Conservation (phyloP, 2,113 vertebrate species). For the Labeo catla region DNA sequence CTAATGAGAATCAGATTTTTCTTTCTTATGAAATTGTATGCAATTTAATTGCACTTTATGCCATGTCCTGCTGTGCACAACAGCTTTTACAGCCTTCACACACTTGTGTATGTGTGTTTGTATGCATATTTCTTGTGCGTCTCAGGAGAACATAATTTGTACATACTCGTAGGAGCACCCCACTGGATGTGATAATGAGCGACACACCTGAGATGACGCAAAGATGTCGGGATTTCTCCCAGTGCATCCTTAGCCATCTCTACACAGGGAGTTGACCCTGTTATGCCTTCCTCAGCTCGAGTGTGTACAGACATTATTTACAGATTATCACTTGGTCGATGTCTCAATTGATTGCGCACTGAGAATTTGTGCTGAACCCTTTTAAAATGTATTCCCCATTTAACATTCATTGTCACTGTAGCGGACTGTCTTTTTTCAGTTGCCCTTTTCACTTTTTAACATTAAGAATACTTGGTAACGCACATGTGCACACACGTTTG, state of each 20-base stretch:
- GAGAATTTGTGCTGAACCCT: conserved; percentile 8
- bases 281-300: conserved; percentile 13
- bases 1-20: not conserved
- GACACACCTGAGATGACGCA: not conserved
- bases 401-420: conserved; percentile 2
- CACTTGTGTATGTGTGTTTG: not conserved
- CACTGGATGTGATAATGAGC: conserved; percentile 39
- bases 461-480: not conserved
- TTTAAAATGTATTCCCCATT: conserved; percentile 30
- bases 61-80: not conserved
- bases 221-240: conserved; percentile 11
- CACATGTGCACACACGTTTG: not conserved
- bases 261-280: conserved; percentile 15
- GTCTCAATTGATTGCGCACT: conserved; percentile 5
- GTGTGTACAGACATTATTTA: conserved; percentile 24
- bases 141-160: conserved; percentile 36
- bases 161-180: not conserved
- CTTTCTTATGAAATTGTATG: not conserved
- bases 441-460: conserved; percentile 36
- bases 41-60: not conserved
- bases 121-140: conserved; percentile 17
- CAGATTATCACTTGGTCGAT: conserved; percentile 24
- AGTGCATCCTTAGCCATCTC: not conserved
- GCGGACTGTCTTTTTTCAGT: conserved; percentile 17
- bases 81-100: not conserved